These are phyloP conservation scores for Oreochromis aureus DNA, from an alignment of 2,113 vertebrate genomes.

Conservation along the genomic window DNA sequence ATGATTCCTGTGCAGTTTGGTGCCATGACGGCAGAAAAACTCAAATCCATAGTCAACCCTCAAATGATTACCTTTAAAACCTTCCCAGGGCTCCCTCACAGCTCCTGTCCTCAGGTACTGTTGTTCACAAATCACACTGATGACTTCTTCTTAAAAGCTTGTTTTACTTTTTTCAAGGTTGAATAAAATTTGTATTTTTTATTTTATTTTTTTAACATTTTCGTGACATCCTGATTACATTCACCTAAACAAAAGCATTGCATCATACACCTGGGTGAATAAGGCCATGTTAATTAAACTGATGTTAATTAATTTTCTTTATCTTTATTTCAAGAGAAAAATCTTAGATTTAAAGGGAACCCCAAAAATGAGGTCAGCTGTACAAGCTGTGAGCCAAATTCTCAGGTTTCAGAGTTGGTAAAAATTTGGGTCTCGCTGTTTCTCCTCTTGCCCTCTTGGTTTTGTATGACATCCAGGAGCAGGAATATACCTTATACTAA, in stretches of 20 bases:
- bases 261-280: background rate
- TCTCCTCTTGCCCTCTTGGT: too few relatives aligned
- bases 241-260: background rate
- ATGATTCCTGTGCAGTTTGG: constrained; percentile 91
- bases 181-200: background rate
- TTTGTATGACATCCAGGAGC: too few relatives aligned
- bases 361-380: too few relatives aligned
- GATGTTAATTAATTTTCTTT: too few relatives aligned
- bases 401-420: too few relatives aligned
- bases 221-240: background rate
- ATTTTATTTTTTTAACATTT: background rate
- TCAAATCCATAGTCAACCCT: constrained; percentile 83
- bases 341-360: too few relatives aligned
- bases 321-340: background rate
- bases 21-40: constrained; percentile 86
- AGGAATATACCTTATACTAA: too few relatives aligned
- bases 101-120: constrained; percentile 84
- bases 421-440: too few relatives aligned
- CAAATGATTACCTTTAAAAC: constrained; percentile 86
- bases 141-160: background rate
- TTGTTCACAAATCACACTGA: background rate
- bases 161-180: background rate
- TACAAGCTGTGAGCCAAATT: too few relatives aligned
- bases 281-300: background rate
- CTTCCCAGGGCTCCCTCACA: constrained; percentile 85